Evolutionary conservation across 2,113 vertebrate species (phyloP), one percentile per base, ranked within the genome.

Genomic region (Alligator mississippiensis): DNA sequence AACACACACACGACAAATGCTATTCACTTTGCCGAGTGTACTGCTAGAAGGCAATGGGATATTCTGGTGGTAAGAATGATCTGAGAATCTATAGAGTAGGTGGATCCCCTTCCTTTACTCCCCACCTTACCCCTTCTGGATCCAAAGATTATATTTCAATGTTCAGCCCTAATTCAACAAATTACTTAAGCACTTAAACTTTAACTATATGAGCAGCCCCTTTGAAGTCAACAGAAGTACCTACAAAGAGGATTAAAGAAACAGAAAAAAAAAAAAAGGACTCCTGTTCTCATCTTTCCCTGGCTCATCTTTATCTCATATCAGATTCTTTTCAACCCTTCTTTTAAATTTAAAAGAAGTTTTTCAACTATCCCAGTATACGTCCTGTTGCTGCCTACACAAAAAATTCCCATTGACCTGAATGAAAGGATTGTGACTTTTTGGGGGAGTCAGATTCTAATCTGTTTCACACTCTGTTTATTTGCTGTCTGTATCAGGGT

Each of bases 181-280:
- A 64, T 58, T 59, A 64, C 76, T 92, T 58, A 28, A 93, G 82
- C 87, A 64, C 30, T 68, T 90, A 80, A 74, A 93, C 87, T 89
- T 93, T 83, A 83, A 62, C 76, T 54, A 62, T 24, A 21, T 85
- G 70, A 64, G 47, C 77, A 84, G 83, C 24, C 0, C 0, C 84
- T 94, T 94, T 87, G 75, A 93, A 93, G 92, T 7, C 47, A 61
- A 82, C 89, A 75, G 84, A 84, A 87, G 80, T 38, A 88, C 4
- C 11, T 38, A 55, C 87, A 55, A 93, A 83, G 68, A 74, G 90
- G 64, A 68, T 38, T 77, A n/a, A 84, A 79, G 92, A 63, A 58
- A 87, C 59, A 59, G 91, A 78, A 92, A 68, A 47, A 47, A 47
- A 38, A 38, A 47, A 47, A 47, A 47, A 47, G 47, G 47, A 11